Evolutionary conservation across 1,140 invertebrate genomes (phyloP).

Genomic region (Calosoma granatense): DNA sequence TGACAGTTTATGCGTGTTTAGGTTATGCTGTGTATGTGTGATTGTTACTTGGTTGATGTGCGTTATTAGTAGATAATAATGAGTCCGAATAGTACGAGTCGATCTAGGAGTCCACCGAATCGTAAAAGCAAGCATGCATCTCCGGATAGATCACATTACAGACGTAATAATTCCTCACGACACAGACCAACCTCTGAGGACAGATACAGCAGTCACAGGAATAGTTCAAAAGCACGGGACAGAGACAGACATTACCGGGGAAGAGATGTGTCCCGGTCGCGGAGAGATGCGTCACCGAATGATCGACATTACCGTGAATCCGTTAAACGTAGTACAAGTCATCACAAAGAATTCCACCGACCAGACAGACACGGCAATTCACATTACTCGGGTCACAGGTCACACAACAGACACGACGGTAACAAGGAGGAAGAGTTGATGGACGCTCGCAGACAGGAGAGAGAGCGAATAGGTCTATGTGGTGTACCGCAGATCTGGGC

Average conservation of each 20-base stretch:
- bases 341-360: neutral
- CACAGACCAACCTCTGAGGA: neutral
- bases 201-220: neutral
- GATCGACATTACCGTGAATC: neutral
- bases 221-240: neutral
- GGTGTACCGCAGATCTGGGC: constrained; percentile 60
- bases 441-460: constrained; percentile 52
- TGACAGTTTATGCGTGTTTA: too few relatives aligned
- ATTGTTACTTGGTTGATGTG: too few relatives aligned
- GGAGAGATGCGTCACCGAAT: neutral
- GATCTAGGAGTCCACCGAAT: neutral
- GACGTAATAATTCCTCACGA: neutral
- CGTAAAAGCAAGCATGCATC: neutral
- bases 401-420: neutral
- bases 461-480: constrained; percentile 59
- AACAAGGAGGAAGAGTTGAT: constrained; percentile 43
- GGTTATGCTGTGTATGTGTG: too few relatives aligned
- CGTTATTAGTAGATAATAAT: too few relatives aligned
- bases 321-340: neutral
- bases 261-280: neutral
- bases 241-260: neutral
- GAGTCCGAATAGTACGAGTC: neutral
- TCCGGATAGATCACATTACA: neutral
- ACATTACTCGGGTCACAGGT: neutral
- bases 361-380: neutral